Conservation (phyloP, 2,888 invertebrate genomes). For the Apodemia mormo region DNA sequence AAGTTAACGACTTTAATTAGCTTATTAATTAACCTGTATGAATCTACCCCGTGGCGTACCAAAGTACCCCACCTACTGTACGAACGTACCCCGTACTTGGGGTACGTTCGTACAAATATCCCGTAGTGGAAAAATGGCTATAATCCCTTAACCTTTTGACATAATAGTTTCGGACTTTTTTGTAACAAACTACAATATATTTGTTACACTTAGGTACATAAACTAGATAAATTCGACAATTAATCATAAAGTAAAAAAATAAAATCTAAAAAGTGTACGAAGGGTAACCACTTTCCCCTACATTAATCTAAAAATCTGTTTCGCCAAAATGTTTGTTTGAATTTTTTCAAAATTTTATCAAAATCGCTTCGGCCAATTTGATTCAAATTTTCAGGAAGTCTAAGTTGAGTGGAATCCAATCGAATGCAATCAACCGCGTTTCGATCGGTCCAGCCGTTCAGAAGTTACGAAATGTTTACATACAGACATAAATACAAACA, state of each 20-base stretch:
- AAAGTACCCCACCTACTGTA: constrained; percentile 11
- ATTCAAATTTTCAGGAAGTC: no score
- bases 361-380: no score
- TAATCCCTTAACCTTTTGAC: not conserved
- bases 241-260: constrained; percentile 13
- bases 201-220: constrained; percentile 24
- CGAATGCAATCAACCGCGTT: no score
- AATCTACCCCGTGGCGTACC: constrained; percentile 7
- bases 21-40: not conserved
- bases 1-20: no score
- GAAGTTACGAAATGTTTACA: no score
- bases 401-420: no score
- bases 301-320: no score
- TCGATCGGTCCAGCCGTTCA: no score
- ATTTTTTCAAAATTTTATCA: no score
- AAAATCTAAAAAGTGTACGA: constrained; percentile 24
- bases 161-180: not conserved
- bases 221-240: constrained; percentile 23
- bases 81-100: not conserved
- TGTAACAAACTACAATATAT: constrained; percentile 21
- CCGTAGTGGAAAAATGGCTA: not conserved
- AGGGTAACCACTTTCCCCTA: constrained; percentile 7
- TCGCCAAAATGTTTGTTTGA: no score
- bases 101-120: constrained; percentile 3
- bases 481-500: no score